Evolutionary conservation across 1,140 invertebrate genomes (phyloP), one percentile per base, ranked within the genome.

Genomic region (Drosophila punjabiensis): DNA sequence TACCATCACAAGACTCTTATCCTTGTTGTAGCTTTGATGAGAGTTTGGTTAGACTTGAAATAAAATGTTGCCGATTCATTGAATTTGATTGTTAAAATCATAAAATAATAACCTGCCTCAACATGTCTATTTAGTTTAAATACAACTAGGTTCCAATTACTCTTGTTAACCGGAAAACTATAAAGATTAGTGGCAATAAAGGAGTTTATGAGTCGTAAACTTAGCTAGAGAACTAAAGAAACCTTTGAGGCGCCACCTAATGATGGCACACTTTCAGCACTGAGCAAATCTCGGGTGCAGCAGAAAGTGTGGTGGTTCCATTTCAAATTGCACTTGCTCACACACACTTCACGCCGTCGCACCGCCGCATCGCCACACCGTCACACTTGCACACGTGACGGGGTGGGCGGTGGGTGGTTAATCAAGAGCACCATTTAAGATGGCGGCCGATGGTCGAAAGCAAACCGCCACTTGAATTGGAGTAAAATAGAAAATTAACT

Each of bases 401-500:
- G 70, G 55, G 70, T 61, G 52, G 70, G 67, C 37, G 48, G 66
- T 71, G 47, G 68, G 35, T 33, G 65, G 61, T 47, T 73, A 69
- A 70, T 60, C 74, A 71, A 63, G 75, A 62, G 43, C 61, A 39
- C 41, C 76, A 76, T 41, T 81, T 81, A 89, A 81, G 69, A 83
- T 83, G 53, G 69, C 70, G 47, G 74, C 43, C 66, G 53, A 52
- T 66, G 82, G 62, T 69, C 76, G 81, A 86, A 90, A 89, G 86
- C 82, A 90, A 58, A 69, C 62, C 64, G 69, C 64, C 18, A 64
- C 86, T 83, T 63, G 91, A 92, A 92, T 92, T 92, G 84, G 90
- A 92, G 90, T 92, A 92, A 92, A 92, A 90, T 92, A 92, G 90
- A 92, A 92, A 92, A 92, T 90, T 90, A 84, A 90, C 90, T 87